Evolutionary conservation across 2,113 vertebrate species (phyloP), one percentile per base, ranked within the genome.

Genomic region (Nansenia antarctica): DNA sequence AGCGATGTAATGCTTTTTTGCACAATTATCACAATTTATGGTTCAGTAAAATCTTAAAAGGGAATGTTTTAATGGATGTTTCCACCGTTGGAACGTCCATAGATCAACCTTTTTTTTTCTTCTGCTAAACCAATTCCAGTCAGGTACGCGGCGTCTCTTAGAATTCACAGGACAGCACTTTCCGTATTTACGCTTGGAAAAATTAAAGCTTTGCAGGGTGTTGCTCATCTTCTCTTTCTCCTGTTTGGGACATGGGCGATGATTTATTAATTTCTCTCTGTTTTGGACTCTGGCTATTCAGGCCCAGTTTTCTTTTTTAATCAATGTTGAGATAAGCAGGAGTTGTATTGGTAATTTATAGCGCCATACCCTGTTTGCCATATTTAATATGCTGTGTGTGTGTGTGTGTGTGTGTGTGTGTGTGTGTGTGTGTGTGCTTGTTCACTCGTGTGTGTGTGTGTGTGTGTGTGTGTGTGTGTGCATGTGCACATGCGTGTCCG

Each of bases 221-320:
- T 85, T 85, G 77, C 81, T 85, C 82, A 82, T 85, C 85, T 84
- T 87, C 72, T 78, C 73, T 67, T 64, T 72, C 74, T 80, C 61
- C 82, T 83, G 77, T 86, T 85, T 72, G 75, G 77, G 73, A 83
- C 79, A 80, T 78, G 60, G 58, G 30, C 59, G 67, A 86, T 85
- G 78, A 86, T 88, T 86, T 86, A 85, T 86, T 86, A 66, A 84
- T 88, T 84, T 82, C 78, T 64, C 77, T 73, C 69, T 73, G 79
- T 82, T 83, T 82, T 76, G 62, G 78, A 69, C 49, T 78, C 5
- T 55, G 58, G 72, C 73, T 81, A 73, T 86, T 85, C 80, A 83
- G 78, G 68, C 67, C 63, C 73, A 77, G 62, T 78, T 82, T 80
- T 76, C 62, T 65, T 39, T 82, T 85, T 86, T 85, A 88, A 89